Evolutionary conservation across 2,888 invertebrate genomes (phyloP), one percentile per base, ranked within the genome.

Genomic region (Artemia sp.): DNA sequence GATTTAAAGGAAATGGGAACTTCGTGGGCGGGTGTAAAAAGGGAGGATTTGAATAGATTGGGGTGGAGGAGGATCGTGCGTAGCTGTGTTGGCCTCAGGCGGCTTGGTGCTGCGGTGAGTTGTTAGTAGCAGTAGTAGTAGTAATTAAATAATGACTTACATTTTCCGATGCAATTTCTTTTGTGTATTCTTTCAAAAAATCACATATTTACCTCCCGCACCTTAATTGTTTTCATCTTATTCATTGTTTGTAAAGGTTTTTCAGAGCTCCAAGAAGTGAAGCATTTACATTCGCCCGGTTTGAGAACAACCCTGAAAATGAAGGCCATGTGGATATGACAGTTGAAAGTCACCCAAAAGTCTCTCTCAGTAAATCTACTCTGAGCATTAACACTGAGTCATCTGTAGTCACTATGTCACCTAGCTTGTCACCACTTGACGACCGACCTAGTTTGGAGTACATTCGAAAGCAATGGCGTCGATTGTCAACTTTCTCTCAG

Each of bases 221-320:
- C 3, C 38, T 3, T 3, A 38, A 6, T 38, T 38, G 38, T 38
- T 38, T 38, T 38, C 3, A 38, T 5, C 38, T 38, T 38, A 38
- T 38, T 38, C 6, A 5, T 38, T 38, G 38, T 38, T 38, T 38
- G 38, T 38, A 38, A 38, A 38, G 38, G 38, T 58, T 58, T 58
- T 58, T 58, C 11, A 58, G 64, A 24, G 14, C 64, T 19, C 24
- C 64, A n/a, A 9, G 8, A 9, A 58, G 64, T 58, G 64, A 58
- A 58, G 64, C 64, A n/a, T 58, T 58, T 24, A 58, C 64, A 11
- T 58, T 58, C 64, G 64, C 64, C 64, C 64, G 64, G 8, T 58
- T 58, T 58, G 64, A 58, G 11, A 58, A 58, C 64, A 10, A 10
- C 11, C 11, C 64, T 10, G 64, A 58, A 58, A 24, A 24, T n/a